Evolutionary conservation across 2,797 vertebrate genomes (phyloP).

Genomic region (Oreortyx pictus): DNA sequence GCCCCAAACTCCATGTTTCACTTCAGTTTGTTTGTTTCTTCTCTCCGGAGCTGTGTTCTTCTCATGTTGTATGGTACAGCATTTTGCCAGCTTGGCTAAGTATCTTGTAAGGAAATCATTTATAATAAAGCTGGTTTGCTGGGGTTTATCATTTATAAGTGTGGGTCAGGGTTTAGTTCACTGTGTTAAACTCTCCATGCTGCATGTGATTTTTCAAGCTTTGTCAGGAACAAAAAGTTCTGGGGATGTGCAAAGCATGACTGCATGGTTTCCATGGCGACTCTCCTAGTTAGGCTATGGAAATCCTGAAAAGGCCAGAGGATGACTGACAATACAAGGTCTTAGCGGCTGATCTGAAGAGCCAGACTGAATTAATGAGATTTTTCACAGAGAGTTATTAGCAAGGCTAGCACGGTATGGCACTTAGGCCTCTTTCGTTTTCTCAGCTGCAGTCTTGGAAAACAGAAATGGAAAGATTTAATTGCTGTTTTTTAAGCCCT

Average conservation of each 20-base stretch:
- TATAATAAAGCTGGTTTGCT: conserved; percentile 84
- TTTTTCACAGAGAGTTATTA: conserved; percentile 97
- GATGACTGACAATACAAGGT: conserved; percentile 97
- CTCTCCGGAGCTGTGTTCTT: conserved; percentile 39
- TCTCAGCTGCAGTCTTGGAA: conserved; percentile 80
- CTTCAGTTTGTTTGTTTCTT: conserved; percentile 59
- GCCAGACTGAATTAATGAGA: conserved; percentile 97
- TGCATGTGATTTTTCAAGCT: conserved; percentile 97
- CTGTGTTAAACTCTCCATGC: conserved; percentile 91
- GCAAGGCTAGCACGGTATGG: conserved; percentile 80
- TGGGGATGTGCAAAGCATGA: conserved; percentile 88
- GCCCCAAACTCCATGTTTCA: not conserved
- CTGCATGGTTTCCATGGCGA: conserved; percentile 94
- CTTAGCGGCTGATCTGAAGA: conserved; percentile 91
- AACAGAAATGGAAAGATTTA: conserved; percentile 83
- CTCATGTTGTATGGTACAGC: conserved; percentile 72
- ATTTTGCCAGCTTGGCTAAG: conserved; percentile 79
- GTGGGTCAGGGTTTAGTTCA: conserved; percentile 87
- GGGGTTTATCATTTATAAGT: conserved; percentile 87
- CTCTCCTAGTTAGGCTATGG: conserved; percentile 93
- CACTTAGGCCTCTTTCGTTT: conserved; percentile 78
- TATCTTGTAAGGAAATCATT: conserved; percentile 84
- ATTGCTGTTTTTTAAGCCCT: conserved; percentile 81
- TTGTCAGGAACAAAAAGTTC: conserved; percentile 94
- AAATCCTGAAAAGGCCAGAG: conserved; percentile 91